Conservation (phyloP, 2,113 vertebrate genomes). For the Neotragus moschatus region DNA sequence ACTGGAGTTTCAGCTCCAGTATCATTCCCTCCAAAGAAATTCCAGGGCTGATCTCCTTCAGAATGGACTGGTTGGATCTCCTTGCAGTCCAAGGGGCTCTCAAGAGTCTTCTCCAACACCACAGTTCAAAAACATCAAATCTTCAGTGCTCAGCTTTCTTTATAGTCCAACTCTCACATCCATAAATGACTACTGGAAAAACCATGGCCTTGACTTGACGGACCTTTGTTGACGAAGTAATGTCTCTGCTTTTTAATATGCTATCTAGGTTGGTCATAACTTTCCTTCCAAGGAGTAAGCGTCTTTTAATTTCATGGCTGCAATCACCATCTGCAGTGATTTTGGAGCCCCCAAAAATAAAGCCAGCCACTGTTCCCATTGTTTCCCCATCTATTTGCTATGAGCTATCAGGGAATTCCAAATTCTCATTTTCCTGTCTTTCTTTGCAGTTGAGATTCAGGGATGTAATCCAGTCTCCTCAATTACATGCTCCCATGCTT, state of each 20-base stretch:
- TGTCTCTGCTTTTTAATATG: neutral
- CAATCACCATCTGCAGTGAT: neutral
- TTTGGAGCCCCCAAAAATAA: accelerated
- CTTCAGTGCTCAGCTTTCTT: neutral
- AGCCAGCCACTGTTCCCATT: neutral
- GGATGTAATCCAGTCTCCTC: neutral
- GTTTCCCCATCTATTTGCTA: neutral
- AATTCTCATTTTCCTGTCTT: neutral
- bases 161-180: neutral
- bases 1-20: neutral
- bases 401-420: neutral
- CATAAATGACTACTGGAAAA: neutral
- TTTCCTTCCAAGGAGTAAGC: neutral
- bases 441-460: neutral
- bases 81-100: neutral
- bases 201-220: neutral
- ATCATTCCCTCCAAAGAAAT: neutral
- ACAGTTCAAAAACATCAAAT: neutral
- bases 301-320: neutral
- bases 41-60: neutral
- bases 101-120: neutral
- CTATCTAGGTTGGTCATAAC: neutral
- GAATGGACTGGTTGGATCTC: neutral
- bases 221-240: neutral
- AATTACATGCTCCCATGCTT: neutral